Base-by-base conservation (phyloP, 2,888 invertebrate species). In the Drosophila longiperda region DNA sequence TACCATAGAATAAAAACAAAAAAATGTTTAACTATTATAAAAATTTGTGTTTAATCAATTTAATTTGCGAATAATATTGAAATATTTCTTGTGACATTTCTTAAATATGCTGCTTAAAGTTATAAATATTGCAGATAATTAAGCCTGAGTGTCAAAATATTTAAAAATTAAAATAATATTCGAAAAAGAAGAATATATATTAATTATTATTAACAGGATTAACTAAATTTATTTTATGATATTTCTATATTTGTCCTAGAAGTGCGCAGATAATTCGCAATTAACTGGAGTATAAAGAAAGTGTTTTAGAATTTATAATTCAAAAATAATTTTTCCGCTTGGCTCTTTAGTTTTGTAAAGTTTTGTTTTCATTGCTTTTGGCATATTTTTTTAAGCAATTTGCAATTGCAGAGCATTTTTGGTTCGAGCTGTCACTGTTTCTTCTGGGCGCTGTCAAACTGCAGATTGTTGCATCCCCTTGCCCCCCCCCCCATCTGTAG, bases 341-440 rank as follows among this genome's bases (percentile, higher is more conserved):
- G 45, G 7, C 15, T 23, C 2, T 23, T 15, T 1, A 15, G 4
- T 29, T 11, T n/a, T 7, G 11, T 29, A 17, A 6, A n/a, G n/a
- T 11, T 50, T 50, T 29, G n/a, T 11, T 50, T 50, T 3, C 11
- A 29, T 29, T 17, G 29, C 29, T 17, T 15, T 15, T 3, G 20
- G 45, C 45, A 15, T 45, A 15, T 45, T 15, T 45, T 45, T 45
- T 45, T 15, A 8, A 23, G 17, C 36, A 32, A 29, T 38, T 76
- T 34, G 50, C 53, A 62, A 70, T 62, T 65, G 74, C 70, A 74
- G 74, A 61, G 78, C 55, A 70, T 70, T 65, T 60, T 57, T 65
- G 59, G 74, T 67, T 70, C 53, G 66, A 57, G 74, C 63, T 78
- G 74, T 58, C 61, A 53, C 61, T 76, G 58, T 77, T 75, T 72